phyloP scores from a whole-genome alignment of 2,113 vertebrate genomes.

The Pseudopipra pipra region DNA sequence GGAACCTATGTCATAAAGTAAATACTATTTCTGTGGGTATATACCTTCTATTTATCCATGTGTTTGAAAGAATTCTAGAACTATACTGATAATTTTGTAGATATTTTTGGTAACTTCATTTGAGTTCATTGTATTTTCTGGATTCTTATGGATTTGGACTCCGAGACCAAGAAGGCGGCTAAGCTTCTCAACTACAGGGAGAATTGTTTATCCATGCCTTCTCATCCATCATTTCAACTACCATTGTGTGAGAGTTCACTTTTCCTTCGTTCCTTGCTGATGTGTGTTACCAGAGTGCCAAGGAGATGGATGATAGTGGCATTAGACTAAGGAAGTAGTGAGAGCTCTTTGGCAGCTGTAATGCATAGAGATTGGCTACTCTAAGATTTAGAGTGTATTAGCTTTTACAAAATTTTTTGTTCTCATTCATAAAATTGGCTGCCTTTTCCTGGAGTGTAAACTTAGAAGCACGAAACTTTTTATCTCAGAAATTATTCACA shows the following conservation, averaged over 20 bases:
- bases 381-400: not conserved
- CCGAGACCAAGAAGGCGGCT: not conserved
- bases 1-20: not conserved
- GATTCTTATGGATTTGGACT: not conserved
- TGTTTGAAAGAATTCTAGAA: not conserved
- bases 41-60: not conserved
- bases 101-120: not conserved
- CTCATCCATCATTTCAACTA: not conserved
- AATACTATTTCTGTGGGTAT: not conserved
- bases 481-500: not conserved
- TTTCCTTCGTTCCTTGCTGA: not conserved
- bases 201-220: not conserved
- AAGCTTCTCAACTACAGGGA: not conserved
- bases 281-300: not conserved
- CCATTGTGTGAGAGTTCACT: not conserved
- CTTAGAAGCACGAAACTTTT: not conserved
- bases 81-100: not conserved
- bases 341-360: not conserved
- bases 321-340: not conserved
- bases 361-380: not conserved
- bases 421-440: not conserved
- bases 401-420: not conserved
- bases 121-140: not conserved
- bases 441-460: not conserved
- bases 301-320: not conserved